Base-by-base conservation (phyloP, 2,113 vertebrate species). In the Microcebus griseorufus region DNA sequence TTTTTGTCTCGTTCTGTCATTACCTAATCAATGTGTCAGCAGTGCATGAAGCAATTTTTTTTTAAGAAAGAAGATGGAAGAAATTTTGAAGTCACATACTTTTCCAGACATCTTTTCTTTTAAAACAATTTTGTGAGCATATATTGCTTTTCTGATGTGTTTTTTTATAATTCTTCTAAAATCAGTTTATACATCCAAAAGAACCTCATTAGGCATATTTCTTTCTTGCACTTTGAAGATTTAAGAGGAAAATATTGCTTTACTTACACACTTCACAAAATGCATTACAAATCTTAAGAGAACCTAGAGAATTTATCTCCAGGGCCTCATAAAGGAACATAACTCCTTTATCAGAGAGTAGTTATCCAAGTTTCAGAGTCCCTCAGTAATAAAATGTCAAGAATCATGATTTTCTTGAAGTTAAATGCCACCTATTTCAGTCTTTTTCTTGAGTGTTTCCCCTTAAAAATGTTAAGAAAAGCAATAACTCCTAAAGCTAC, bases 381-480 rank as follows among this genome's bases (percentile, higher is more conserved):
- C 97, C 94, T 97, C 91, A 81, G 79, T 95, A 48, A 97, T 86
- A 83, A 95, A 96, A 97, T 97, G 97, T 97, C 81, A 95, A 96
- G 88, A 96, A 58, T 97, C 88, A 88, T 39, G 67, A 86, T 45
- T 97, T 98, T 97, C 92, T 93, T 98, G 84, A 97, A 97, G 97
- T 95, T 98, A 97, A 98, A 97, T 96, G 58, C 60, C 82, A 95
- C 92, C 94, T 98, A 85, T 91, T 97, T 97, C 73, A 96, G 80
- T 92, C 90, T 94, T 96, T 84, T 70, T 42, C 58, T 96, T 95
- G 16, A 91, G 83, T 90, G 23, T 93, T 98, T 97, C 22, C 58
- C 82, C 70, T 94, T 96, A 96, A 93, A 97, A 96, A 95, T 62
- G 90, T 51, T 3, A 8, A 96, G 89, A 97, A 96, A 98, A 97